phyloP scores from a whole-genome alignment of 2,888 invertebrate genomes.

The Eudasyphora cyanicolor region DNA sequence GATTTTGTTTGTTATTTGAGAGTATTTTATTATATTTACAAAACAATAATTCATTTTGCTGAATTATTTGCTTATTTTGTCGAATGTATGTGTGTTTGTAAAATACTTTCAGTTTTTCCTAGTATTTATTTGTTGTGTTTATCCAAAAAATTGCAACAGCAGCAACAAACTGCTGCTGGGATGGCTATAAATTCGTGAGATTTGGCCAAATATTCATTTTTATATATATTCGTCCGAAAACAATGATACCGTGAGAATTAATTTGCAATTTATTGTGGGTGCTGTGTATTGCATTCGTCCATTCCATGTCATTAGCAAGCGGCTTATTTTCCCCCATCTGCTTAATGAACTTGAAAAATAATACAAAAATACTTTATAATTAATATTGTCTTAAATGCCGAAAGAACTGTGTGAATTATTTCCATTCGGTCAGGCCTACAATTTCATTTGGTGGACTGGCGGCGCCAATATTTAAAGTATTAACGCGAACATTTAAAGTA shows the following conservation, averaged over 20 bases:
- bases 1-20: not conserved
- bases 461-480: too few species aligned
- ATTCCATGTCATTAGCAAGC: not conserved
- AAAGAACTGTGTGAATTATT: too few species aligned
- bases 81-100: not conserved
- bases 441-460: too few species aligned
- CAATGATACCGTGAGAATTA: not conserved
- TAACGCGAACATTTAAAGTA: too few species aligned
- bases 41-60: not conserved
- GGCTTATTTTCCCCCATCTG: not conserved
- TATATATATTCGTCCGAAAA: not conserved
- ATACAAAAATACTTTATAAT: too few species aligned
- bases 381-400: too few species aligned
- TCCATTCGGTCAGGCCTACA: too few species aligned
- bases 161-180: too few species aligned
- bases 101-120: constrained; percentile 9
- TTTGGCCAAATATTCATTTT: not conserved
- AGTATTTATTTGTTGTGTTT: not conserved
- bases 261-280: constrained; percentile 5
- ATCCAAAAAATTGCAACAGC: not conserved
- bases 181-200: not conserved
- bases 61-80: not conserved
- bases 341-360: constrained; percentile 18
- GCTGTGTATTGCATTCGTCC: not conserved
- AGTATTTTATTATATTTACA: not conserved